These are phyloP conservation scores for Hemiscyllium ocellatum DNA, from an alignment of 2,113 vertebrate genomes.

Conservation along the genomic window DNA sequence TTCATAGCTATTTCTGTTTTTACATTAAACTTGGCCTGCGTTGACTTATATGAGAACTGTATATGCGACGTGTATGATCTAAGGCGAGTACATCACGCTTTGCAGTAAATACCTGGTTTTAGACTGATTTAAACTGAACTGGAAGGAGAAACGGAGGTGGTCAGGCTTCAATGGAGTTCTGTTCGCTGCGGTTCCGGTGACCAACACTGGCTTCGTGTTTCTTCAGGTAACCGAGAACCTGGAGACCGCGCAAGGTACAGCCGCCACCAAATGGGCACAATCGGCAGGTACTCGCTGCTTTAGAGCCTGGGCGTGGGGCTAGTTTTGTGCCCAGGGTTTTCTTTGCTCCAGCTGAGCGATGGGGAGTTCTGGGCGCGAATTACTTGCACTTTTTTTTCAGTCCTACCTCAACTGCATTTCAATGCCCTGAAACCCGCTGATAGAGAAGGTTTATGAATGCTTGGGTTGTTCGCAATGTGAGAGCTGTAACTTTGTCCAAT, in stretches of 20 bases:
- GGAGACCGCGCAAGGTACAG: background rate
- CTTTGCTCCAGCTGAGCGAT: background rate
- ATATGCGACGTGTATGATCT: background rate
- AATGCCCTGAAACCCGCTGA: no score
- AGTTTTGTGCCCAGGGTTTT: background rate
- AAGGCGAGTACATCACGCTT: background rate
- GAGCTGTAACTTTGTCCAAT: background rate
- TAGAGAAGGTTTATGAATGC: background rate
- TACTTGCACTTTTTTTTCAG: background rate
- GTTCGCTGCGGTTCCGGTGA: background rate
- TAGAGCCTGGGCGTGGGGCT: background rate
- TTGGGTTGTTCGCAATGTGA: background rate
- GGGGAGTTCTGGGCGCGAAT: background rate
- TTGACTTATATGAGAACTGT: background rate
- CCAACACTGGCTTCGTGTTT: background rate
- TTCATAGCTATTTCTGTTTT: background rate
- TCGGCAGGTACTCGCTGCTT: background rate
- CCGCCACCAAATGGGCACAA: background rate
- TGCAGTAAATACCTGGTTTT: background rate
- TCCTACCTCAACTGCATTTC: background rate
- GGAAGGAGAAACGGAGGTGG: background rate
- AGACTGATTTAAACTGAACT: background rate
- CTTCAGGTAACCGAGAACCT: background rate
- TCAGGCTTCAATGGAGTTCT: background rate
- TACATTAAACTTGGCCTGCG: background rate